Conservation (phyloP, 2,797 vertebrate genomes). For the Hypotaenidia okinawae region DNA sequence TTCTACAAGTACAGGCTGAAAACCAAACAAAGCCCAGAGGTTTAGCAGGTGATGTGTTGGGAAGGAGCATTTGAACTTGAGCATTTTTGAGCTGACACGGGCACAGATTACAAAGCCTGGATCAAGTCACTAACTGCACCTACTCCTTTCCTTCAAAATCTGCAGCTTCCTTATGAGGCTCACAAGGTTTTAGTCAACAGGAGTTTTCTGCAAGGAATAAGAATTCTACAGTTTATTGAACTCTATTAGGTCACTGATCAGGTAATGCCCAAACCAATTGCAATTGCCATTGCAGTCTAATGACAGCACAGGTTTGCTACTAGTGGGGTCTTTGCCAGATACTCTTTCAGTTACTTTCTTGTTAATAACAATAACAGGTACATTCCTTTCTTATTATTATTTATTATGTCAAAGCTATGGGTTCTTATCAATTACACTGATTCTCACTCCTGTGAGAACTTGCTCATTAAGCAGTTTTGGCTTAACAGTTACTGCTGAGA, state of each 20-base stretch:
- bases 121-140: background rate
- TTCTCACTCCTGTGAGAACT: background rate
- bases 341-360: background rate
- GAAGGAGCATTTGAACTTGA: fast-evolving
- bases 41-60: background rate
- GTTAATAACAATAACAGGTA: background rate
- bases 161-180: background rate
- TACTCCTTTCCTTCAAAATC: background rate
- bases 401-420: background rate
- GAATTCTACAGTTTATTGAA: background rate
- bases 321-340: background rate
- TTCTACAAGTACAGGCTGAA: background rate
- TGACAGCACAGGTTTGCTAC: background rate
- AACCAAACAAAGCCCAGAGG: background rate
- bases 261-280: background rate
- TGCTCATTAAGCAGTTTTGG: background rate
- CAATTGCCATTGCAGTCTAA: too few relatives aligned
- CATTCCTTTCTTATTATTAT: background rate
- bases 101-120: background rate
- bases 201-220: background rate
- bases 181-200: background rate
- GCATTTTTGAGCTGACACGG: background rate
- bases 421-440: background rate
- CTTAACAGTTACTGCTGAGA: background rate
- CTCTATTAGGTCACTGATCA: background rate